phyloP scores from a whole-genome alignment of 2,113 vertebrate genomes.

The Pampusana beccarii region DNA sequence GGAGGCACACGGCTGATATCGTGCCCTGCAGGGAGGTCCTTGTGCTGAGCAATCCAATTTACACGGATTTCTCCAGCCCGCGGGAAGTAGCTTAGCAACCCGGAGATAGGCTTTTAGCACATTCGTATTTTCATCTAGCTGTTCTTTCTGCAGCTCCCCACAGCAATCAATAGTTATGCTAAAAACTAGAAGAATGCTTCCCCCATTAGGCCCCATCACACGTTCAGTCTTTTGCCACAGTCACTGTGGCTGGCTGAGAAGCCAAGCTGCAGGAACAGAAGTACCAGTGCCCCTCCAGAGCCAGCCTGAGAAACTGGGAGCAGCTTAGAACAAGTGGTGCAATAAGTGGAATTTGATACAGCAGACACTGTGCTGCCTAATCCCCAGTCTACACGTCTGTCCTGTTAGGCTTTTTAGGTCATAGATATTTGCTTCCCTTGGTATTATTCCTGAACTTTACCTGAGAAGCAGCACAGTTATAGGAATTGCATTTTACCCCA shows the following conservation, averaged over 20 bases:
- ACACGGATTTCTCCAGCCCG: not conserved
- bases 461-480: not conserved
- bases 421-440: not conserved
- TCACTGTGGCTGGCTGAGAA: not conserved
- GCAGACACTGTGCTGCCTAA: not conserved
- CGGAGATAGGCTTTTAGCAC: not conserved
- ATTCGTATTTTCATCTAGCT: not conserved
- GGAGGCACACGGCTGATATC: rapidly evolving
- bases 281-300: not conserved
- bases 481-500: not conserved
- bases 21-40: not conserved
- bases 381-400: not conserved
- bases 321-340: not conserved
- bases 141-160: not conserved
- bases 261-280: not conserved
- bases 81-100: not conserved
- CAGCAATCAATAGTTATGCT: not conserved
- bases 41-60: not conserved
- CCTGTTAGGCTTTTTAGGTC: not conserved
- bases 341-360: slow-evolving; percentile 15
- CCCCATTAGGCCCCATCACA: not conserved
- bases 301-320: not conserved
- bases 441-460: not conserved
- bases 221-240: not conserved
- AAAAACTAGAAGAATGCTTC: not conserved